Evolutionary conservation across 2,888 invertebrate species (phyloP).

Genomic region (Hydriomena furcata): DNA sequence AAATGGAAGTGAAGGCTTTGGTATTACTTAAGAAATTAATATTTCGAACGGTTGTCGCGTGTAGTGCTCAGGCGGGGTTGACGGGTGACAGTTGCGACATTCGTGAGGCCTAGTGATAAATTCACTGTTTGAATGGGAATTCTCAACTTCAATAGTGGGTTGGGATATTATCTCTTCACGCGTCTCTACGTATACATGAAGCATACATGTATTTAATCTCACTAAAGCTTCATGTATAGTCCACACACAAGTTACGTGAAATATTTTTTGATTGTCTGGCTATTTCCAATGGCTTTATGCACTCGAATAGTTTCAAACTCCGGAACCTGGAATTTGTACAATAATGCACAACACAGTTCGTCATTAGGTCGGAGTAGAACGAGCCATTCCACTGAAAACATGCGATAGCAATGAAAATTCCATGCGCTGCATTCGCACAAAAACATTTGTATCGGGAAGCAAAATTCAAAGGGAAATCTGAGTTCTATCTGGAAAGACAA

Average conservation of each 20-base stretch:
- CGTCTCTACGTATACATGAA: background rate
- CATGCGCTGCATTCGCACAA: background rate
- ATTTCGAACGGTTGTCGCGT: constrained; percentile 49
- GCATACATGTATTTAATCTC: too few species aligned
- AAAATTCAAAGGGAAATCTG: constrained; percentile 1
- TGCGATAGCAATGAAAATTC: constrained; percentile 18
- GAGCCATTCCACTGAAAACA: constrained; percentile 10
- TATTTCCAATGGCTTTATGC: background rate
- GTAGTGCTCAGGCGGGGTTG: constrained; percentile 28
- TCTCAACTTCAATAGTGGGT: constrained; percentile 1
- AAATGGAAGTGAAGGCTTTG: constrained; percentile 54
- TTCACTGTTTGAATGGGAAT: constrained; percentile 30
- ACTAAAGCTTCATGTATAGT: too few species aligned
- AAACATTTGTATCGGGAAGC: constrained; percentile 3
- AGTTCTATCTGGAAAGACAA: background rate
- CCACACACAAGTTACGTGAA: too few species aligned
- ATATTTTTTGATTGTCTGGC: too few species aligned
- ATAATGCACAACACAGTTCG: constrained; percentile 17
- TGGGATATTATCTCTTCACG: background rate
- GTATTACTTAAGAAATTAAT: constrained; percentile 69
- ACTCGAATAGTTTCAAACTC: constrained; percentile 1
- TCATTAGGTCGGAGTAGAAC: constrained; percentile 24
- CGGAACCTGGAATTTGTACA: constrained; percentile 8
- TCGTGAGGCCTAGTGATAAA: constrained; percentile 33
- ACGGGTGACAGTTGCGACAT: constrained; percentile 41